A percentile compares a stretch with the other conserved stretches of the same genome.
phyloP scores from a whole-genome alignment of 2,113 vertebrate genomes.

The Mesitornis unicolor region DNA sequence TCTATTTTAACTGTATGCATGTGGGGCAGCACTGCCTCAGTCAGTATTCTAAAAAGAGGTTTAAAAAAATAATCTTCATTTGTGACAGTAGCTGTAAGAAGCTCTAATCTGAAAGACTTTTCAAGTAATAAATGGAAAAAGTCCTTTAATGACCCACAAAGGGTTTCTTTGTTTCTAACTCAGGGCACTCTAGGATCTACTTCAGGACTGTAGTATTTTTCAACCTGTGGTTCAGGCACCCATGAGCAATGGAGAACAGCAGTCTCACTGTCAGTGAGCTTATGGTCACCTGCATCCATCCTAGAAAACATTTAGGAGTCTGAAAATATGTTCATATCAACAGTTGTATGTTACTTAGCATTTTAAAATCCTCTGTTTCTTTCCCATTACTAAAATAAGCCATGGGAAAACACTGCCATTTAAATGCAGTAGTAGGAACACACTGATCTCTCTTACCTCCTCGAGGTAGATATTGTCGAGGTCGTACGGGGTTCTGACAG shows the following conservation, averaged over 20 bases:
- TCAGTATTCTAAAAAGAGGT: background rate
- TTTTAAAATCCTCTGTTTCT: background rate
- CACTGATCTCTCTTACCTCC: constrained; percentile 77
- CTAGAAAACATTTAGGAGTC: background rate
- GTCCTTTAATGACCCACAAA: background rate
- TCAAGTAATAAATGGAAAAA: background rate
- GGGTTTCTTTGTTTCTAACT: background rate
- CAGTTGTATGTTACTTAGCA: background rate
- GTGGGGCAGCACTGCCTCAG: background rate
- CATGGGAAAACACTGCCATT: background rate
- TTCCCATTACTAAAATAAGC: background rate
- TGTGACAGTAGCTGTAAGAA: background rate
- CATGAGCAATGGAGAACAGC: background rate
- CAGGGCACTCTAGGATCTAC: background rate
- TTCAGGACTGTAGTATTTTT: background rate
- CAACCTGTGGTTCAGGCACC: background rate
- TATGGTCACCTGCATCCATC: background rate
- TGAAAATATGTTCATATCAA: background rate
- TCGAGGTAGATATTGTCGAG: constrained; percentile 97
- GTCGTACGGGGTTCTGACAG: constrained; percentile 91
- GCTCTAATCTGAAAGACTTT: background rate
- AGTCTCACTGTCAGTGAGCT: background rate
- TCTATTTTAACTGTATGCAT: background rate
- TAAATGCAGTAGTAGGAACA: background rate
- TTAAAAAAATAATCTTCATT: background rate